Evolutionary conservation across 2,888 invertebrate genomes (phyloP).

Genomic region (Erpobdella octoculata): DNA sequence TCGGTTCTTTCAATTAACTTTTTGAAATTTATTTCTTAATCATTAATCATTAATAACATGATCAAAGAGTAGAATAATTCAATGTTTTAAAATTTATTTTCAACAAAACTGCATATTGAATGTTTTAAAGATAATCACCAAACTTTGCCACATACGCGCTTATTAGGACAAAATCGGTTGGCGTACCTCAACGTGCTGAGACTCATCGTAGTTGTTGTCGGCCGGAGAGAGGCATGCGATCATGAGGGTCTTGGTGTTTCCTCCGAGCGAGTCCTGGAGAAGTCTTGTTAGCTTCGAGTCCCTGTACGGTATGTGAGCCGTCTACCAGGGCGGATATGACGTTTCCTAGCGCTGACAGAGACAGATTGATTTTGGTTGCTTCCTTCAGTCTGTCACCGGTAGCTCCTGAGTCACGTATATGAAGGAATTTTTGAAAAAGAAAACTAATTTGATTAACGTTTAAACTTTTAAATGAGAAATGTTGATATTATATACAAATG

Average conservation of each 20-base stretch:
- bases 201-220: conserved; percentile 74
- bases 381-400: conserved; percentile 76
- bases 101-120: no score
- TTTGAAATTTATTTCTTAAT: no score
- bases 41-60: no score
- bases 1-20: no score
- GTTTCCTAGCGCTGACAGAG: conserved; percentile 76
- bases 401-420: conserved; percentile 58
- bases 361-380: conserved; percentile 80
- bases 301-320: conserved; percentile 68
- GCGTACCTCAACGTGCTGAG: conserved; percentile 70
- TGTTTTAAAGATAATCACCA: no score
- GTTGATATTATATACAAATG: no score
- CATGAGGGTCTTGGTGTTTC: conserved; percentile 82
- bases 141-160: no score
- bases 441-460: no score
- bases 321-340: conserved; percentile 79
- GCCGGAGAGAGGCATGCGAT: conserved; percentile 76
- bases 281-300: conserved; percentile 77
- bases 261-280: conserved; percentile 56
- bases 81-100: no score
- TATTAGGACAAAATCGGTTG: no score
- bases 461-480: no score
- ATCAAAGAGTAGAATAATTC: no score
- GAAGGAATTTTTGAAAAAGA: neutral